Evolutionary conservation across 2,113 vertebrate species (phyloP), one percentile per base, ranked within the genome.

Genomic region (Lichenostomus cassidix): DNA sequence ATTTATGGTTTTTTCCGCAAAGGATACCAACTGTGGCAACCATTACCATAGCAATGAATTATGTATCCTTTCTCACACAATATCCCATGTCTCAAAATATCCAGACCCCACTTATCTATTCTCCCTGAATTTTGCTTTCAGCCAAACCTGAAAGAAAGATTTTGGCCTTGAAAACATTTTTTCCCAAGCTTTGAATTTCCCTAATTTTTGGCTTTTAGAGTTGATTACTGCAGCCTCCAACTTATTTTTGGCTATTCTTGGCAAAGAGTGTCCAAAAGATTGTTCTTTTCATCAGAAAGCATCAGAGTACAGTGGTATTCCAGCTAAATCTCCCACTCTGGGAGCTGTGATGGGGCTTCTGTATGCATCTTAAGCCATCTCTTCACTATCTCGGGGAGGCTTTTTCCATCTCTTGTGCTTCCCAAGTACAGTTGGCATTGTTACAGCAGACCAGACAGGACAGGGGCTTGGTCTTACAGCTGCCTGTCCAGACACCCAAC

Each of bases 1-100:
- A 23, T 58, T 83, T 41, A 46, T 44, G 63, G 87, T 74, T 91
- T 95, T 83, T 92, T 28, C 94, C 87, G 95, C 92, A 95, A 87
- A 97, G 96, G 86, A 95, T 87, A 92, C 80, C 78, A 93, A 89
- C 84, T 92, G 90, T 96, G 92, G 90, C 85, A 96, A 94, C 75
- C 24, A 95, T 98, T 94, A 58, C 97, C 97, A 97, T 96, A 95
- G 96, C 82, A 95, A 97, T 97, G 63, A 69, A 44, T 88, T 82
- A 92, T 70, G 46, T 69, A 71, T 86, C 56, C 64, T 81, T 87
- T 44, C 64, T 74, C 60, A 78, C 50, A 84, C 29, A 64, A 37
- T 82, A 90, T 33, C 47, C 31, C 52, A 24, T 14, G 28, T 23
- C 92, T 86, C 55, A 89, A 95, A 95, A 95, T 94, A 95, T 74